A percentile compares a stretch with the other conserved stretches of the same genome.
Evolutionary conservation across 2,888 invertebrate genomes (phyloP).

Genomic region (Cylindroiulus punctatus): DNA sequence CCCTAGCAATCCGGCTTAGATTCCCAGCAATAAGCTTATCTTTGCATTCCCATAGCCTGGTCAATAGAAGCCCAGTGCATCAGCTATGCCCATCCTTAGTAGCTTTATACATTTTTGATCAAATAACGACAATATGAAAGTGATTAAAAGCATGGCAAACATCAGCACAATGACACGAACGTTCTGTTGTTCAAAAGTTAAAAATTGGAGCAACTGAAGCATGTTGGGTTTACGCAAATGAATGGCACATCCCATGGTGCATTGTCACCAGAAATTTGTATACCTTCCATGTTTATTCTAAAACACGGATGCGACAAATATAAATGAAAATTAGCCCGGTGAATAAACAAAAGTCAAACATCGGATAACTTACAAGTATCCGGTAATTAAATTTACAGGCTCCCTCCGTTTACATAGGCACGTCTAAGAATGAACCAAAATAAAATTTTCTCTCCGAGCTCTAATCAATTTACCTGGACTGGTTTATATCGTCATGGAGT

Average conservation of each 20-base stretch:
- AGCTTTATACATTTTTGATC: background rate
- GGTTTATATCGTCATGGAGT: background rate
- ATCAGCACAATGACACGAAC: background rate
- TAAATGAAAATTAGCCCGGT: background rate
- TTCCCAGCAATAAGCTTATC: too few relatives aligned
- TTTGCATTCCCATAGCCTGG: too few relatives aligned
- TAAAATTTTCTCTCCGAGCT: background rate
- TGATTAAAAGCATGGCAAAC: background rate
- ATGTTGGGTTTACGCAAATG: background rate
- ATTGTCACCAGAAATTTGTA: background rate
- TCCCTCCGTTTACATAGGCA: background rate
- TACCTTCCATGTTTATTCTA: background rate
- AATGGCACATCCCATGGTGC: background rate
- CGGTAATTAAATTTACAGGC: background rate
- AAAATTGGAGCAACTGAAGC: background rate
- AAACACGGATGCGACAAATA: background rate
- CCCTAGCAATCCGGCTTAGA: too few relatives aligned
- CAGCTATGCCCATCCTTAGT: background rate
- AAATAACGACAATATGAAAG: background rate
- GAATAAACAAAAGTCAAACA: constrained; percentile 4
- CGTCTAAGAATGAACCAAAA: background rate
- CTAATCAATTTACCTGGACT: background rate
- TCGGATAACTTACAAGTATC: background rate
- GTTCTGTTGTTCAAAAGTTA: background rate
- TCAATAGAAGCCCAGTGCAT: background rate